Evolutionary conservation across 2,888 invertebrate genomes (phyloP).

Genomic region (Lordiphosa andalusiaca): DNA sequence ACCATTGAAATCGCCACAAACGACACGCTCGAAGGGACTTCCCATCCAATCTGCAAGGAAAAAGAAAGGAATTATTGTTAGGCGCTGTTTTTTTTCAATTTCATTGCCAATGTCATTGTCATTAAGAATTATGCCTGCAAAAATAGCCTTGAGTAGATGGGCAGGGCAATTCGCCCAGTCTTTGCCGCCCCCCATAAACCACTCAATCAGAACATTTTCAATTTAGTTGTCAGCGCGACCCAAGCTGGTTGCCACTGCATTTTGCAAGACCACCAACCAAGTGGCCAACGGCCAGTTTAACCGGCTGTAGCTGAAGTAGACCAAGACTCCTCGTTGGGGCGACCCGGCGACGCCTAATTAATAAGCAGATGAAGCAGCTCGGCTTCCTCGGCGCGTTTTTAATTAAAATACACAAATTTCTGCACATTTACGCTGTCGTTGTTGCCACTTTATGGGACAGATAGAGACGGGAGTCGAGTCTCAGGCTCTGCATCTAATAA

Average conservation of each 20-base stretch:
- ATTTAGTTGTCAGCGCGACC: constrained; percentile 48
- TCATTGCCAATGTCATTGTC: not conserved
- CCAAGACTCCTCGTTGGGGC: constrained; percentile 12
- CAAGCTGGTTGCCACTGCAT: constrained; percentile 23
- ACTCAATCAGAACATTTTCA: constrained; percentile 50
- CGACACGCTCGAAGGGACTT: constrained; percentile 95
- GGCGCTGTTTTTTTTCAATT: constrained; percentile 9
- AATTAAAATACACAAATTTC: constrained; percentile 77
- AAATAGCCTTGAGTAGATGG: too few relatives aligned
- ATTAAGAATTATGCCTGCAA: not conserved
- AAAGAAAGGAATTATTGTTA: constrained; percentile 28
- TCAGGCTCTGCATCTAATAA: constrained; percentile 31
- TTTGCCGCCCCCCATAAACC: constrained; percentile 38
- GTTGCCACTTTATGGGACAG: constrained; percentile 49
- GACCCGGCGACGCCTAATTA: constrained; percentile 56
- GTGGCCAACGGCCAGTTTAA: constrained; percentile 39
- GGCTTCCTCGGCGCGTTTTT: constrained; percentile 60
- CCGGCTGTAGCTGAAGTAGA: constrained; percentile 33
- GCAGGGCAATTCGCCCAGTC: constrained; percentile 1
- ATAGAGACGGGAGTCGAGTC: constrained; percentile 18
- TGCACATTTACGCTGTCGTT: constrained; percentile 55
- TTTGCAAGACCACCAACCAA: constrained; percentile 54
- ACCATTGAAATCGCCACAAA: constrained; percentile 96
- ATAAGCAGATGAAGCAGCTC: constrained; percentile 68
- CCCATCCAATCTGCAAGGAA: constrained; percentile 92